Base-by-base conservation (phyloP, 2,888 invertebrate genomes). In the Drosophila nr. medialis region DNA sequence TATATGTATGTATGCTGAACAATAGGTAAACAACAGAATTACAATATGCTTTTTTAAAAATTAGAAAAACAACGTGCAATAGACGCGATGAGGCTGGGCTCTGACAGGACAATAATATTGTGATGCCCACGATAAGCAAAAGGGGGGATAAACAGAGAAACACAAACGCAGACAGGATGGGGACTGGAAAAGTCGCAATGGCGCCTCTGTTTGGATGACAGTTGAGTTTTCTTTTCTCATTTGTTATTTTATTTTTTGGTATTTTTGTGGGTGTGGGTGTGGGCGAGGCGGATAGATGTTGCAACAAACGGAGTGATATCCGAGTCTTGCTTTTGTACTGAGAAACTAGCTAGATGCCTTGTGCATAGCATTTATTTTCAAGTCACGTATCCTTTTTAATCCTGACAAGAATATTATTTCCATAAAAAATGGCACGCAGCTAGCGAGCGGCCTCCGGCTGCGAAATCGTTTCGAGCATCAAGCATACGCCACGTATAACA, bases 321-420 rank as follows among this genome's bases (percentile, higher is more conserved):
- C 63, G 56, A 69, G 64, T 34, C 30, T 42, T 49, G 48, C 32
- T 55, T 45, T 49, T 64, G 74, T 72, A 55, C 58, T 54, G 34
- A 51, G 73, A 61, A 80, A 70, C 75, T 72, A 69, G 69, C 72
- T 60, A 54, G 63, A 64, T 77, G 75, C 70, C 69, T 86, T 86
- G 68, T 81, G 78, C 84, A 89, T 91, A 83, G 85, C 83, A 88
- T 92, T 91, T 86, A 91, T 89, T 92, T 92, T 90, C 92, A 69
- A 91, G 91, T 92, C 92, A 92, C 92, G 92, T 92, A 87, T 90
- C 89, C 92, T 91, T 93, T 92, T 92, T 92, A 92, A 92, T 92
- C 93, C 92, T 92, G 92, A 92, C 92, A 92, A 91, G 93, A 92
- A 92, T 92, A 92, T 92, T 90, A 91, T 91, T 91, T 90, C 87